These are phyloP conservation scores for Sceloporus tristichus DNA, from an alignment of 2,113 vertebrate genomes.

Conservation along the genomic window DNA sequence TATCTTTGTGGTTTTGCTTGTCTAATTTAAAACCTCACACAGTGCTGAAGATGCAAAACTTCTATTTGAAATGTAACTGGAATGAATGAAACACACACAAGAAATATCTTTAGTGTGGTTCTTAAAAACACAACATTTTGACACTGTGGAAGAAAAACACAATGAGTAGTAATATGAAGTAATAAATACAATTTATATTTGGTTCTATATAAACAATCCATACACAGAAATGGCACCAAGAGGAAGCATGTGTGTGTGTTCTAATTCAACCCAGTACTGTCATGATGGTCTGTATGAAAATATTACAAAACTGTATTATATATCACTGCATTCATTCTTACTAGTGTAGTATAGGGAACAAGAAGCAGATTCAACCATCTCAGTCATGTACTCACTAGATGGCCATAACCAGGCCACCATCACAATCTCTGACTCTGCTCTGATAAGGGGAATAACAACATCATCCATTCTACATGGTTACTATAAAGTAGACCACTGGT, in stretches of 20 bases:
- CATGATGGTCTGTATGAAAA: rapidly evolving
- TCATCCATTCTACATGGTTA: background rate
- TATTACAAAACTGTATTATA: slow-evolving; percentile 5
- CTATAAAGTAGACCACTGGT: background rate
- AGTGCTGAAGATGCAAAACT: slow-evolving; percentile 47
- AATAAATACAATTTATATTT: slow-evolving; percentile 39
- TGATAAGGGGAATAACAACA: slow-evolving; percentile 2
- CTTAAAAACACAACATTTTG: slow-evolving; percentile 56
- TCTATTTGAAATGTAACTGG: slow-evolving; percentile 70
- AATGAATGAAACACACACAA: slow-evolving; percentile 72
- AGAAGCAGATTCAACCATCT: background rate
- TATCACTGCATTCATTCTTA: background rate
- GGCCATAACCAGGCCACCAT: background rate
- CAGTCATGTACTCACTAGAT: background rate
- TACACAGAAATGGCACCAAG: background rate
- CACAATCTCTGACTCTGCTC: background rate
- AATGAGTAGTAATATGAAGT: slow-evolving; percentile 45
- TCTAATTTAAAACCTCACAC: slow-evolving; percentile 75
- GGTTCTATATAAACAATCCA: slow-evolving; percentile 18
- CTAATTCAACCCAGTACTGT: slow-evolving; percentile 30
- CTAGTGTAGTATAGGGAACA: background rate
- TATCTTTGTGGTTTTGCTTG: slow-evolving; percentile 66
- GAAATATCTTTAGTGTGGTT: slow-evolving; percentile 71
- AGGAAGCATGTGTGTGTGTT: background rate
- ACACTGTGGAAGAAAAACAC: slow-evolving; percentile 55